Base-by-base conservation (phyloP, 2,888 invertebrate species). In the Lasius fuliginosus region DNA sequence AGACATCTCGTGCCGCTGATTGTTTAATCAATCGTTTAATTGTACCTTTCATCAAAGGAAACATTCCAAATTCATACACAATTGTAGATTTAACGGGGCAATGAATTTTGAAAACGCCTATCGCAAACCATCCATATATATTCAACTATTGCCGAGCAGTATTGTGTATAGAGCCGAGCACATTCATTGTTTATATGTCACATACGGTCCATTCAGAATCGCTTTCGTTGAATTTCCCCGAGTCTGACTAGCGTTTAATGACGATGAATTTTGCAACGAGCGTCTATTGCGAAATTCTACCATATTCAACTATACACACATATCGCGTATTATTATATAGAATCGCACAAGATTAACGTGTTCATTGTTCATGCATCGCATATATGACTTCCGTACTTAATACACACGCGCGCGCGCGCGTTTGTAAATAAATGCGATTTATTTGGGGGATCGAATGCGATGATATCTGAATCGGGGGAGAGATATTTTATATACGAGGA, bases 1-100 rank as follows among this genome's bases (percentile, higher is more conserved):
- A 84, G 82, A 84, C 2, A 33, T 33, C 30, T 84, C 82, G 76
- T 36, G 15, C 49, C 62, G 76, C 67, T 89, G 86, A 89, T 89
- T 89, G 87, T 85, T 87, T 85, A 86, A 89, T 89, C 89, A 86
- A 88, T 68, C 68, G 74, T 76, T 58, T 56, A 77, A 56, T 68
- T 46, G 30, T 49, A 56, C 46, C 49, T 73, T 58, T 62, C 46
- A 36, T 49, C 36, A 30, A 30, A 69, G 42, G 3, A 23, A 33
- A 33, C 73, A 15, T 58, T 23, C 27, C 15, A 11, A 56, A 68
- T 42, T 40, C 27, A 27, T 62, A 62, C 46, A 46, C 12, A 36
- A 73, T 27, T 23, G 77, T 27, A 40, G 23, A 56, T 68, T 40
- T 56, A 77, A 77, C 36, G 40, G 30, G 0, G 9, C 46, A 27